Evolutionary conservation across 1,140 invertebrate genomes (phyloP).

Genomic region (Globodera rostochiensis): DNA sequence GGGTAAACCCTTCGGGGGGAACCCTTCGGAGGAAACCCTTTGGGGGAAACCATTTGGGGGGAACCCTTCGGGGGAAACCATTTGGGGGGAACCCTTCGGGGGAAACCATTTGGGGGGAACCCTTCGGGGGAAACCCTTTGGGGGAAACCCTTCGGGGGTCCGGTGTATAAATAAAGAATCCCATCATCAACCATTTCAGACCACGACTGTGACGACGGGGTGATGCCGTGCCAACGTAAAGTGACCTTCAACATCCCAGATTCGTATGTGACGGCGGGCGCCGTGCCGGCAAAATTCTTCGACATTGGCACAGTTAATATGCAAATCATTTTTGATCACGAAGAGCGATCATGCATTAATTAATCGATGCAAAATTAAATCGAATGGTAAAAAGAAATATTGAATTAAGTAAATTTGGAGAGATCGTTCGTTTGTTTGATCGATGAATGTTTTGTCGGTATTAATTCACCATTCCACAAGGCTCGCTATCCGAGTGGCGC

Average conservation of each 20-base stretch:
- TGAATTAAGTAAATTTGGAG: not conserved
- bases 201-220: conserved; percentile 43
- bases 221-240: conserved; percentile 47
- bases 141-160: no score
- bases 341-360: conserved; percentile 43
- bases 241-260: conserved; percentile 45
- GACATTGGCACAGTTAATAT: conserved; percentile 47
- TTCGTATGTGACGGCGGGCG: conserved; percentile 32
- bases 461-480: not conserved
- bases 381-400: not conserved
- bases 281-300: conserved; percentile 32
- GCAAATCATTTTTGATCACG: conserved; percentile 46
- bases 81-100: no score
- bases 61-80: no score
- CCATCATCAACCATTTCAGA: not conserved
- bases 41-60: no score
- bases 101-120: no score
- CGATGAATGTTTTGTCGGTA: not conserved
- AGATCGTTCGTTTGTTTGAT: not conserved
- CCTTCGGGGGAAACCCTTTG: no score
- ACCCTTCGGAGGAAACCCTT: no score
- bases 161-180: no score
- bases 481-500: not conserved
- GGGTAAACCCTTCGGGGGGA: no score
- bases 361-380: conserved; percentile 25